Percentiles rank a stretch among this genome's conserved stretches.
Evolutionary conservation across 53 echinoderm and acorn worm genomes (phyloP).

Genomic region (Apostichopus leukothele): DNA sequence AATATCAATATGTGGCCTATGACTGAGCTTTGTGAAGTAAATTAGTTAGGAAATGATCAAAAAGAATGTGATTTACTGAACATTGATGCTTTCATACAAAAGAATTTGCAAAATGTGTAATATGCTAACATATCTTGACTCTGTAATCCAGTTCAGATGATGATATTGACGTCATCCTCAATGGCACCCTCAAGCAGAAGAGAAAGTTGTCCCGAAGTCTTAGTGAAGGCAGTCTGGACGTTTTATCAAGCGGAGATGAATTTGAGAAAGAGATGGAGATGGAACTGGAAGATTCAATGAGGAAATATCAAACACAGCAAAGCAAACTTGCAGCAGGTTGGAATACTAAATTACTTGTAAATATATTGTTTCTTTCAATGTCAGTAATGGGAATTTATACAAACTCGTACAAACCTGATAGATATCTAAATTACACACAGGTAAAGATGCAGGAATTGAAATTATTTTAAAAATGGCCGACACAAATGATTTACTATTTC

Average conservation of each 20-base stretch:
- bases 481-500: neutral
- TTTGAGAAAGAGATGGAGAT: conserved; percentile 99
- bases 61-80: too few species aligned
- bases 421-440: neutral
- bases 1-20: too few species aligned
- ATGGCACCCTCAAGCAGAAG: conserved; percentile 93
- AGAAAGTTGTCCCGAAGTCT: conserved; percentile 77
- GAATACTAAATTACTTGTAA: neutral
- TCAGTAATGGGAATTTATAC: too few species aligned
- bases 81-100: too few species aligned
- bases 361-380: neutral
- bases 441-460: neutral
- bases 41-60: too few species aligned
- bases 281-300: conserved; percentile 85
- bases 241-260: conserved; percentile 95
- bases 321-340: conserved; percentile 43
- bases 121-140: neutral
- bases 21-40: too few species aligned
- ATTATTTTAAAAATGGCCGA: neutral
- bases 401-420: neutral
- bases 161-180: conserved; percentile 91
- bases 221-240: conserved; percentile 90
- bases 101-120: too few species aligned
- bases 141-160: conserved; percentile 78
- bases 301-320: conserved; percentile 69